Base-by-base conservation (phyloP, 37 sponge, comb jelly and placozoan species). In the Halisarca cf. caerulea region DNA sequence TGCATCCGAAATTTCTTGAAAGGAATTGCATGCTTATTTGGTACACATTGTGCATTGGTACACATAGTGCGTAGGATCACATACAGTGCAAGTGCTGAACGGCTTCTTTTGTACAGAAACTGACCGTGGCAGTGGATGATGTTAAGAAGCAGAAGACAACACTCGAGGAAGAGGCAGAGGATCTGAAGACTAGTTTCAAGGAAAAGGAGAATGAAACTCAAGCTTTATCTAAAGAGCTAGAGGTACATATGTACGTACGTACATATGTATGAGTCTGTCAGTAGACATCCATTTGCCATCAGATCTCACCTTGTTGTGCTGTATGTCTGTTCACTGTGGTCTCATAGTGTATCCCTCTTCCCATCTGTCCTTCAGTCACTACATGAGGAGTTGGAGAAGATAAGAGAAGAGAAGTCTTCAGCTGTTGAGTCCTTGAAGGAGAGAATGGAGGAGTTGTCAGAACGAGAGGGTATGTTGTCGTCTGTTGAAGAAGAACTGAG, bases 161-260 rank as follows among this genome's bases (percentile, higher is more conserved):
- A 71, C 73, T 71, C 3, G 7, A 71, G 36, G 23, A 20, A 20
- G 69, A 64, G 68, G 44, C 3, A 20, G 36, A 6, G 28, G 45
- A 62, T 14, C 11, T 1, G 44, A 62, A 54, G 9, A 14, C 27
- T 7, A n/a, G 66, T 38, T 34, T 35, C 8, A 43, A 39, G 27
- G 82, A 40, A 68, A 62, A 40, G 18, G 66, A 82, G 54, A 51
- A 51, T 21, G 51, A 83, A 70, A 40, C 23, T 41, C 70, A 83
- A 45, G 83, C 64, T 27, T 38, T 60, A 35, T 47, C 25, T 7
- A 34, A 36, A 21, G 20, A 60, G n/a, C 41, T 60, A 38, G 73
- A 71, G 36, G 73, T 39, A 3, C n/a, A n/a, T n/a, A n/a, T n/a
- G n/a, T n/a, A n/a, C n/a, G n/a, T n/a, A n/a, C n/a, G n/a, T n/a